Base-by-base conservation (phyloP, 2,888 invertebrate genomes). In the Empis livida region DNA sequence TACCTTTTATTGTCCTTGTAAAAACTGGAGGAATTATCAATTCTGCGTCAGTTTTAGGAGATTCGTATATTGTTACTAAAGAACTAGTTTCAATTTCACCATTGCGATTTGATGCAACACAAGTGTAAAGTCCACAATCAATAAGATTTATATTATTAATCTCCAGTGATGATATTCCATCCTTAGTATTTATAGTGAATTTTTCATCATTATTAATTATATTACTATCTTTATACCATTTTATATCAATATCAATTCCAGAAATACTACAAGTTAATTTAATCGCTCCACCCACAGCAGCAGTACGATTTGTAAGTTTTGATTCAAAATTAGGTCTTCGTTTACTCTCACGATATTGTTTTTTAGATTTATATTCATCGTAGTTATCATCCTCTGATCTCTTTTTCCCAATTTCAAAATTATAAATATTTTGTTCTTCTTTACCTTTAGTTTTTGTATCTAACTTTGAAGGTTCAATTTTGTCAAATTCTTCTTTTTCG, bases 111-210 rank as follows among this genome's bases (percentile, higher is more conserved):
- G 75, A 76, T 13, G 84, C 88, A 10, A 82, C 73, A 63, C 91
- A 91, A 14, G 79, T 78, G 61, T 89, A 91, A 59, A 87, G 81
- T 17, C 85, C 91, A 11, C 80, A 77, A 69, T 90, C 89, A 49
- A 70, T 71, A 1, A 77, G 71, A 13, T 74, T 71, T 2, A 80
- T 79, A 55, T 82, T 77, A 38, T 77, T 65, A 23, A 90, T 77
- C 71, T 89, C 87, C 50, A 90, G 65, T 45, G 80, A 83, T 27
- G 82, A 58, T 4, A 69, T 55, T 15, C 68, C 81, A 51, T 86
- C 73, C 5, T 82, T 83, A 57, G 81, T 79, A 5, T 59, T 59
- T 48, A 57, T 57, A 45, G 50, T 58, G 51, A 62, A 61, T 53
- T 65, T 67, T 45, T 51, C 49, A 47, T 53, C 55, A 41, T 57